These are phyloP conservation scores for Chanos chanos DNA, from an alignment of 2,797 vertebrate species.

Conservation along the genomic window DNA sequence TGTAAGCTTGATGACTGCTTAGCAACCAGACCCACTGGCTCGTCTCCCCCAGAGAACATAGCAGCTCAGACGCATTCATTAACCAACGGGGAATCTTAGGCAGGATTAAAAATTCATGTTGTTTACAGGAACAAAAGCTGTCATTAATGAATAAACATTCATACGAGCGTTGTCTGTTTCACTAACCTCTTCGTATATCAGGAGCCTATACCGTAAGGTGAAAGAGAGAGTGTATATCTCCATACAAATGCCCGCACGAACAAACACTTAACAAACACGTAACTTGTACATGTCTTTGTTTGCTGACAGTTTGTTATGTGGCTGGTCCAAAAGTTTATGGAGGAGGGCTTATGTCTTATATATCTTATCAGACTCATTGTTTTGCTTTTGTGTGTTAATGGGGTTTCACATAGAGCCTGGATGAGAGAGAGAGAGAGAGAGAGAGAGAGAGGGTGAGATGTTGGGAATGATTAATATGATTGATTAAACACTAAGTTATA, in stretches of 20 bases:
- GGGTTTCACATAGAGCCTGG: no score
- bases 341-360: no score
- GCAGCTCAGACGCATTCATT: conserved; percentile 44
- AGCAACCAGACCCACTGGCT: conserved; percentile 44
- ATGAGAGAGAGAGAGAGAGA: no score
- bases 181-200: conserved; percentile 3
- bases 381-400: no score
- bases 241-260: no score
- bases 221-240: conserved; percentile 15
- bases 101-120: conserved; percentile 49
- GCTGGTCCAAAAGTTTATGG: no score
- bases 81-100: conserved; percentile 47
- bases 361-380: no score
- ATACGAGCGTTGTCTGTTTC: conserved; percentile 36
- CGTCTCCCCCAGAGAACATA: conserved; percentile 36
- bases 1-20: conserved; percentile 31
- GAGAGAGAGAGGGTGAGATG: no score
- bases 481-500: background rate
- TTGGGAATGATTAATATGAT: background rate
- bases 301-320: conserved; percentile 9
- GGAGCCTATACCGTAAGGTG: conserved; percentile 4
- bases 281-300: no score
- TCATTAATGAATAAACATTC: conserved; percentile 48
- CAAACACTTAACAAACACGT: no score
- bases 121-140: conserved; percentile 51